Evolutionary conservation across 2,888 invertebrate genomes (phyloP).

Genomic region (Hofmannophila pseudospretella): DNA sequence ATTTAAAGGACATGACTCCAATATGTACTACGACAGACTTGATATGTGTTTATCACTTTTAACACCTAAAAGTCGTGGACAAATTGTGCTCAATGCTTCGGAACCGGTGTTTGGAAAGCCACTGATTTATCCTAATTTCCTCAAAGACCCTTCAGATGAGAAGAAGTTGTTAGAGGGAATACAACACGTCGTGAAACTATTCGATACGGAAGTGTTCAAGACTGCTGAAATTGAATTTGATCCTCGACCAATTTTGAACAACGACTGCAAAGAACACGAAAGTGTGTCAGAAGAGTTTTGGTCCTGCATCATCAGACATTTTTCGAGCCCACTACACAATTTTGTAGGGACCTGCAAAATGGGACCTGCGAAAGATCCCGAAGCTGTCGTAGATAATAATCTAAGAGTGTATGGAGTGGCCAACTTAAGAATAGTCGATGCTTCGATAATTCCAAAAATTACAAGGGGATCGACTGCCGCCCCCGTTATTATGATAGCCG

Average conservation of each 20-base stretch:
- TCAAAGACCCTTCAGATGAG: conserved; percentile 54
- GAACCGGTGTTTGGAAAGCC: conserved; percentile 59
- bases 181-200: conserved; percentile 57
- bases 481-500: conserved; percentile 70
- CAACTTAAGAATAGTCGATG: conserved; percentile 62
- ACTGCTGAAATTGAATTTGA: conserved; percentile 59
- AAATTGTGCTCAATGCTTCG: conserved; percentile 56
- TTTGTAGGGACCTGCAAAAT: conserved; percentile 70
- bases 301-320: conserved; percentile 66
- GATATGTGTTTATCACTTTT: conserved; percentile 62
- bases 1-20: conserved; percentile 65
- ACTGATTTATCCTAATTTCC: conserved; percentile 63
- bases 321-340: conserved; percentile 63
- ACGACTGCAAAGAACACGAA: conserved; percentile 59
- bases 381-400: conserved; percentile 58
- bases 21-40: conserved; percentile 67
- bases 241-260: conserved; percentile 54
- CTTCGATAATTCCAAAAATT: conserved; percentile 67
- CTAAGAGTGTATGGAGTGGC: conserved; percentile 53
- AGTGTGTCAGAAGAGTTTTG: conserved; percentile 62
- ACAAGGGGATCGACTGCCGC: conserved; percentile 65
- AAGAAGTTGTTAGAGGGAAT: conserved; percentile 63
- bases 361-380: conserved; percentile 54
- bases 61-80: conserved; percentile 65
- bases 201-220: conserved; percentile 67